Evolutionary conservation across 2,113 vertebrate genomes (phyloP).

Genomic region (Tetrax tetrax): DNA sequence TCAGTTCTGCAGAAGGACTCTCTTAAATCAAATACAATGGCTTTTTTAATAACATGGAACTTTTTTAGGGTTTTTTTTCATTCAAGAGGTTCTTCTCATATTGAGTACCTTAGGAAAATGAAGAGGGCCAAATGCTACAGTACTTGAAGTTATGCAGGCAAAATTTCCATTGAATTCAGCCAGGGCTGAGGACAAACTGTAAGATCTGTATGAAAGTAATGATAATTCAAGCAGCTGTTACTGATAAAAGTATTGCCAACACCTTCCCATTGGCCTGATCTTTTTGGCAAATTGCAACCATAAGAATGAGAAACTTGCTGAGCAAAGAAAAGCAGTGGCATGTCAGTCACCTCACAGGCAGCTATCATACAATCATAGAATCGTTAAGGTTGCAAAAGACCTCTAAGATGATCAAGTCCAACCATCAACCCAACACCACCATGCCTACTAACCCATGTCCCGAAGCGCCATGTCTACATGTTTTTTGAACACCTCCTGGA

Average conservation of each 20-base stretch:
- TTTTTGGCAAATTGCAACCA: neutral
- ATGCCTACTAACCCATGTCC: too few species aligned
- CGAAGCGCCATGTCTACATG: too few species aligned
- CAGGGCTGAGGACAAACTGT: neutral
- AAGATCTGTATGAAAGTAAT: neutral
- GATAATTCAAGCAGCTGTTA: neutral
- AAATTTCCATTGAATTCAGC: neutral
- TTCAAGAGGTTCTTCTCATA: neutral
- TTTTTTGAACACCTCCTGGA: too few species aligned
- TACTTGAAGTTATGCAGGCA: neutral
- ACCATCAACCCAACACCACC: too few species aligned
- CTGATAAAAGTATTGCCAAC: neutral
- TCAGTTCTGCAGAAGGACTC: neutral
- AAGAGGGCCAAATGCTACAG: neutral
- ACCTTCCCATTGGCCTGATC: neutral
- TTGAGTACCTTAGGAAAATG: neutral
- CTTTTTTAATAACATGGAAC: neutral
- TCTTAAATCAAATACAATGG: neutral
- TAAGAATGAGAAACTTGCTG: accelerated
- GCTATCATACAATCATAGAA: neutral
- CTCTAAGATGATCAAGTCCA: too few species aligned
- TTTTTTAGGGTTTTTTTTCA: neutral
- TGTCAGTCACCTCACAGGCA: neutral
- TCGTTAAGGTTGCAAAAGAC: too few species aligned
- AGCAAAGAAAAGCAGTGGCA: neutral